Base-by-base conservation (phyloP, 2,797 vertebrate genomes). In the Pelochelys cantorii region DNA sequence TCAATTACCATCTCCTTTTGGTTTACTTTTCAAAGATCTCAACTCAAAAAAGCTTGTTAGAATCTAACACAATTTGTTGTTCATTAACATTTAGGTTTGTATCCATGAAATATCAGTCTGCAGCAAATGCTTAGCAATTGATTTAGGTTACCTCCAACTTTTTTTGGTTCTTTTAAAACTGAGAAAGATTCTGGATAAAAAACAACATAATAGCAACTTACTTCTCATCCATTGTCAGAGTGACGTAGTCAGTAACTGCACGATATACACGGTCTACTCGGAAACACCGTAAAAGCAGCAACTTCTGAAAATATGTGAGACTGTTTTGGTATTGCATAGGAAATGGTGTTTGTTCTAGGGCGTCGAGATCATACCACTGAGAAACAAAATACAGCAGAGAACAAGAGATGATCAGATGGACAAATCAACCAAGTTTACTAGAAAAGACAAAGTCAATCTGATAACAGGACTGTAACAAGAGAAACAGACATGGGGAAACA, bases 331-430 rank as follows among this genome's bases (percentile, higher is more conserved):
- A 99, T 57, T 96, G 98, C 98, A 98, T 80, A 23, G 99, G 99
- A 87, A 99, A 97, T 0, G 97, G 96, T 34, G 96, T 97, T 95
- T 99, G 98, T 93, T 99, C 99, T 13, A 98, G 98, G 9, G 95
- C 98, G 8, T 99, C 99, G 57, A 98, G 93, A 92, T 99, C 99
- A 1, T 98, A 99, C 99, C 99, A 99, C 99, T 99, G 96, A 42
- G 60, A 52, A 74, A 82, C 37, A 56, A 88, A 84, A 81, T 8
- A 82, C 2, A 2, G 85, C 83, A 92, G 34, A 82, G 56, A 48
- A 7, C 0, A 14, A 48, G 74, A 79, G 85, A 15, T 0, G 88
- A 80, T 37, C 81, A 62, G 18, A 34, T 1, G 37, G 25, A 15
- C 91, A 42, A 78, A 42, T 78, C 79, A 11, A 3, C 34, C 29